Base-by-base conservation (phyloP, 2,888 invertebrate species). In the Stenchaetothrips biformis region DNA sequence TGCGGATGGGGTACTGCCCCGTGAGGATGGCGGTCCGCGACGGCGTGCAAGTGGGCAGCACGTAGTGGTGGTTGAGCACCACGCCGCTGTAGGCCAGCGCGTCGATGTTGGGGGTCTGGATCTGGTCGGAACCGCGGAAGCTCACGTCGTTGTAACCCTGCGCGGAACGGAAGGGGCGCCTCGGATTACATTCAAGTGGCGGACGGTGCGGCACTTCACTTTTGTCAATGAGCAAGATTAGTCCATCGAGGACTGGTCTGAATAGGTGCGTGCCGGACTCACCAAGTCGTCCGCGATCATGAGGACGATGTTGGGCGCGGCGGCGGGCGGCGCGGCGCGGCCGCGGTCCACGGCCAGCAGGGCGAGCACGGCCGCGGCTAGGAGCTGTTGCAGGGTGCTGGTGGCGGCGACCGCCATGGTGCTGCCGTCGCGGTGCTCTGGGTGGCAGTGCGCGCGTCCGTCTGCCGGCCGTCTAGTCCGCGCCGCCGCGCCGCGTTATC, bases 141-240 rank as follows among this genome's bases (percentile, higher is more conserved):
- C 88, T 86, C 25, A 89, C 87, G 83, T 89, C 89, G 84, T 88
- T 88, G 86, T 88, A 89, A 3, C 89, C 89, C 88, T 89, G 83
- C 25, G 83, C 84, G 79, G 37, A 77, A 78, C 13, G 4, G 78
- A 9, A 1, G 16, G 21, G 3, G 37, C 37, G 37, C 37, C 2
- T 37, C 37, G 4, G 37, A 37, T 37, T 2, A 37, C 1, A 37
- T 4, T 37, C 37, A 37, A 37, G 37, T 37, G 37, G 37, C 37
- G 37, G 37, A 37, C 37, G 37, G 37, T n/a, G n/a, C n/a, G n/a
- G n/a, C 7, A 49, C 49, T 13, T 9, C 49, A 7, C 49, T 49
- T 49, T 49, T 49, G 49, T 13, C 7, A 49, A 13, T 49, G 49
- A 49, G 49, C 13, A 13, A 49, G 8, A 49, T 49, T 13, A 13